These are phyloP conservation scores for Drosophila sordidula DNA, from an alignment of 2,888 invertebrate species.

Conservation along the genomic window DNA sequence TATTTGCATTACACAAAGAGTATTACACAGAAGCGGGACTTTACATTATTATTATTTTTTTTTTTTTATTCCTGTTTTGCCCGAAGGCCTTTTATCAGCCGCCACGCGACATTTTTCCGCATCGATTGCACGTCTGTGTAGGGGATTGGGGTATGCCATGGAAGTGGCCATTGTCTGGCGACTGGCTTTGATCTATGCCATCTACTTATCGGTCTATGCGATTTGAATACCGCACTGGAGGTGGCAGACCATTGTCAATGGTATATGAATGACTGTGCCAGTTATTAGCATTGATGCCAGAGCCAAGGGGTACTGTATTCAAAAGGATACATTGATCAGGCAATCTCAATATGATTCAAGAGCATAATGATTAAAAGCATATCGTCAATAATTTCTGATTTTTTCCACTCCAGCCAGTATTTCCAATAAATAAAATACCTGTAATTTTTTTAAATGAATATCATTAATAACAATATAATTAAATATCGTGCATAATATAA, in stretches of 20 bases:
- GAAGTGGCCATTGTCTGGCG: conserved; percentile 62
- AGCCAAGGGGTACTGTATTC: conserved; percentile 1
- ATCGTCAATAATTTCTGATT: not conserved
- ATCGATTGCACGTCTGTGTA: conserved; percentile 40
- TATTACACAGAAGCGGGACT: conserved; percentile 47
- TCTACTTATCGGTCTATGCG: conserved; percentile 30
- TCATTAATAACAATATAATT: too few relatives aligned
- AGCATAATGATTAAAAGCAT: not conserved
- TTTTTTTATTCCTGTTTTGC: conserved; percentile 19
- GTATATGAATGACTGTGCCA: conserved; percentile 16
- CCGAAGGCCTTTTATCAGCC: conserved; percentile 59
- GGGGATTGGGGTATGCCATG: conserved; percentile 9
- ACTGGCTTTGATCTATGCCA: conserved; percentile 67
- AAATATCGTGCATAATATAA: too few relatives aligned
- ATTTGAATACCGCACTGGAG: conserved; percentile 35
- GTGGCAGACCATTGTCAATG: conserved; percentile 27
- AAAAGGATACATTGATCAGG: not conserved
- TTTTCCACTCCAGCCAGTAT: too few relatives aligned
- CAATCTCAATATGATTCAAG: conserved; percentile 1
- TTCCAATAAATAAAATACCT: too few relatives aligned
- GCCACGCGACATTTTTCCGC: conserved; percentile 80
- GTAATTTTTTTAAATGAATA: too few relatives aligned
- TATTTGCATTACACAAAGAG: conserved; percentile 69
- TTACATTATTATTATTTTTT: conserved; percentile 23
- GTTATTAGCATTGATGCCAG: conserved; percentile 37